phyloP scores from a whole-genome alignment of 2,888 invertebrate genomes.

The Periphyllus acericola region DNA sequence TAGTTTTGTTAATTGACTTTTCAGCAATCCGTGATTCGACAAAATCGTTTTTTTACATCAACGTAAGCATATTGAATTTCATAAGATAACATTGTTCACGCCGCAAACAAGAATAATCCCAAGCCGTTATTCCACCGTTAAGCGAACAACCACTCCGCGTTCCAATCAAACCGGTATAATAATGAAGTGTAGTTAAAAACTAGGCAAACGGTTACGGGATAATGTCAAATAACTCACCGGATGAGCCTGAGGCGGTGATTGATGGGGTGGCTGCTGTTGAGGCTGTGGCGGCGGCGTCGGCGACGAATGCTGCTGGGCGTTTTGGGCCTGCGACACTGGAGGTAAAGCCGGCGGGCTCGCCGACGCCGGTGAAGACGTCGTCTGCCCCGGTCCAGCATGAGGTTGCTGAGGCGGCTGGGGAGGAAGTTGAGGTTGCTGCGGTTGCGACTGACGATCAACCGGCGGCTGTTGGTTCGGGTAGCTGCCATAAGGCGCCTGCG shows the following conservation, averaged over 20 bases:
- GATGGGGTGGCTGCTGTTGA: conserved; percentile 53
- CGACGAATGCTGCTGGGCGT: conserved; percentile 57
- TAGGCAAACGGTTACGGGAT: neutral
- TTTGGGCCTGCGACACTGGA: conserved; percentile 47
- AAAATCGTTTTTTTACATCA: neutral
- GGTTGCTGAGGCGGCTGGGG: conserved; percentile 68
- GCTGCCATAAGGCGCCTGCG: conserved; percentile 53
- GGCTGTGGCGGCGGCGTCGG: conserved; percentile 54
- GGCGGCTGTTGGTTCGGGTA: conserved; percentile 64
- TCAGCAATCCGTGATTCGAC: neutral
- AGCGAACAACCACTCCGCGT: neutral
- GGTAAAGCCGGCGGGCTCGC: conserved; percentile 62
- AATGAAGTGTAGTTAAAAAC: neutral
- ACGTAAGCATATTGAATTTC: neutral
- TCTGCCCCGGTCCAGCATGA: conserved; percentile 66
- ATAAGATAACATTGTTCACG: neutral
- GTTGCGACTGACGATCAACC: conserved; percentile 67
- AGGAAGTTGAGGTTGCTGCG: conserved; percentile 68
- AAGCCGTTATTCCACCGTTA: conserved; percentile 20
- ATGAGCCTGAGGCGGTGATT: conserved; percentile 53
- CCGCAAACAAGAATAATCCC: conserved; percentile 3
- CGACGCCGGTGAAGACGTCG: conserved; percentile 60
- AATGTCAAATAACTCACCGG: conserved; percentile 39
- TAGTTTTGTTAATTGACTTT: neutral
- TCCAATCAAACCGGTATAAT: neutral